Evolutionary conservation across 2,888 invertebrate species (phyloP).

Genomic region (Andrena minutula): DNA sequence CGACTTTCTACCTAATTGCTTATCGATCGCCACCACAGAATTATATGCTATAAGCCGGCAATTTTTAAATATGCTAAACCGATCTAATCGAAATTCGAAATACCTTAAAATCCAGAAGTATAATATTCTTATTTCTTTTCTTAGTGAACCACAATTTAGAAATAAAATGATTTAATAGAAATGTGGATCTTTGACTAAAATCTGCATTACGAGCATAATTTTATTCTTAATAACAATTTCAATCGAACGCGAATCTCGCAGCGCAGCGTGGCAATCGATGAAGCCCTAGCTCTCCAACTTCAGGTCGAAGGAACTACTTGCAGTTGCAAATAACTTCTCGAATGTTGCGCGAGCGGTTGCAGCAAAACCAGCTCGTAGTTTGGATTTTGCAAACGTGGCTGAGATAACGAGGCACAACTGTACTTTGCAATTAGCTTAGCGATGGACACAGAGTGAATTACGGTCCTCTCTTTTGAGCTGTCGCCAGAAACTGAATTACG

Average conservation of each 20-base stretch:
- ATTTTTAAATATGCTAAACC: no score
- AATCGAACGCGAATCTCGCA: background rate
- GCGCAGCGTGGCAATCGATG: background rate
- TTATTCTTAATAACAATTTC: background rate
- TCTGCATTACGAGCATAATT: background rate
- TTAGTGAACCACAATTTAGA: no score
- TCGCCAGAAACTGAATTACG: conserved; percentile 4
- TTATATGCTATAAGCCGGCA: no score
- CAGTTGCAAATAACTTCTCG: background rate
- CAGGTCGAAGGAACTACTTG: background rate
- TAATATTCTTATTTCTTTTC: no score
- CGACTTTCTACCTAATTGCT: no score
- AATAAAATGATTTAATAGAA: no score
- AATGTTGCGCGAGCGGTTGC: background rate
- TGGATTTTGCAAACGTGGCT: conserved; percentile 21
- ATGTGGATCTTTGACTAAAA: no score
- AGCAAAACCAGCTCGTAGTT: conserved; percentile 37
- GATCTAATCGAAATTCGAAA: no score
- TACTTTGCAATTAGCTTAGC: conserved; percentile 50
- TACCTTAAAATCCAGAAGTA: no score
- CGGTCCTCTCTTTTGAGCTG: background rate
- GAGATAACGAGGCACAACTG: conserved; percentile 39
- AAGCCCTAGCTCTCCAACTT: background rate
- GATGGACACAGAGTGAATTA: conserved; percentile 37
- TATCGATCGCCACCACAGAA: no score